Evolutionary conservation across 1,140 invertebrate species (phyloP).

Genomic region (Eriosoma lanigerum): DNA sequence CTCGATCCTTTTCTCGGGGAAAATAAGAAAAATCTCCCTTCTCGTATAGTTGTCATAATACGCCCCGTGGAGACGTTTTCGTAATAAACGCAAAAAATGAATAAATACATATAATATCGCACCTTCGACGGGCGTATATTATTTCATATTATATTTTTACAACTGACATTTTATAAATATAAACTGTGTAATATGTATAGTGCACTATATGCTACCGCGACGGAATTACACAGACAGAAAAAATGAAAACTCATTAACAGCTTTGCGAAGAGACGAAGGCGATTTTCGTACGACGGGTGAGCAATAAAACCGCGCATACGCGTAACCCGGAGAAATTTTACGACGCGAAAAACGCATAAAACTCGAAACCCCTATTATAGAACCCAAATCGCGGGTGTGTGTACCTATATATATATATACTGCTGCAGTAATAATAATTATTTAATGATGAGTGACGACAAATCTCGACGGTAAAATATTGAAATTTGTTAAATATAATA

Average conservation of each 20-base stretch:
- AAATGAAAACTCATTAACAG: conserved; percentile 29
- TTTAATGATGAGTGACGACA: neutral
- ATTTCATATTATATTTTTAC: neutral
- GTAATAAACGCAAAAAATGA: neutral
- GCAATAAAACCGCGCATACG: neutral
- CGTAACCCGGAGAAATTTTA: neutral
- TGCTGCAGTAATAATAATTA: conserved; percentile 4
- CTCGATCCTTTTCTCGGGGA: conserved; percentile 23
- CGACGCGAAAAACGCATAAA: conserved; percentile 36
- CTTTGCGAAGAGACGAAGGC: neutral
- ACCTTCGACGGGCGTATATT: neutral
- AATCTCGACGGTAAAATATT: neutral
- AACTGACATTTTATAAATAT: neutral
- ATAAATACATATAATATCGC: neutral
- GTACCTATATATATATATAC: neutral
- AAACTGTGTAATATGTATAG: no score
- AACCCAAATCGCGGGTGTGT: no score
- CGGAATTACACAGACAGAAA: no score
- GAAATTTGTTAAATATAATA: no score
- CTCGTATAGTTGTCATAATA: neutral
- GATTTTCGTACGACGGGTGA: neutral
- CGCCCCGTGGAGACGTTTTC: neutral
- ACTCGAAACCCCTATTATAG: conserved; percentile 2
- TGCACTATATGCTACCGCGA: no score
- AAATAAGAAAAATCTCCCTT: conserved; percentile 2